A percentile compares a stretch with the other conserved stretches of the same genome.
Conservation (phyloP, 2,113 vertebrate genomes). For the Tetrao urogallus region DNA sequence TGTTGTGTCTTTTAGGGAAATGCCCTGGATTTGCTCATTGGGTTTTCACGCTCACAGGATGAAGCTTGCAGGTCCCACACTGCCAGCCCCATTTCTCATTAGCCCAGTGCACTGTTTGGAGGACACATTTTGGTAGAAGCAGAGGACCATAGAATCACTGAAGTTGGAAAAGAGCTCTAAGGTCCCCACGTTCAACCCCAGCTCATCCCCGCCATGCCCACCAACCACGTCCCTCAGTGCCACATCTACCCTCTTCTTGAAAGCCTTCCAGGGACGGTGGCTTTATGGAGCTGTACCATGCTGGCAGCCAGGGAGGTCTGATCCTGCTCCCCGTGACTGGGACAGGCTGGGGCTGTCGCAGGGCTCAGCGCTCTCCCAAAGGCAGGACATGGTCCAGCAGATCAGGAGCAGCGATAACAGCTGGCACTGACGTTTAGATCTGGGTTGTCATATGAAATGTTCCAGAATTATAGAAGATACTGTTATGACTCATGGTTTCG, state of each 20-base stretch:
- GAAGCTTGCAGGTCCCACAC: background rate
- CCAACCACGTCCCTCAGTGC: too few relatives aligned
- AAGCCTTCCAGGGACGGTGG: too few relatives aligned
- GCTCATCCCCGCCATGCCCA: too few relatives aligned
- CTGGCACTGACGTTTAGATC: background rate
- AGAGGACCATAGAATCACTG: too few relatives aligned
- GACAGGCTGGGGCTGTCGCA: background rate
- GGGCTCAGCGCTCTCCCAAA: background rate
- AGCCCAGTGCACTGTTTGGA: background rate
- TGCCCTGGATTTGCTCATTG: background rate
- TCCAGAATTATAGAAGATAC: constrained; percentile 45
- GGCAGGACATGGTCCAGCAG: background rate
- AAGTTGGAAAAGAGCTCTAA: too few relatives aligned
- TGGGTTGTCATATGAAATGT: background rate
- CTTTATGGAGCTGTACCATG: background rate
- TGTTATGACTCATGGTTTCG: constrained; percentile 41
- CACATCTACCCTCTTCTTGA: too few relatives aligned
- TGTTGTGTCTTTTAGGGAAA: background rate
- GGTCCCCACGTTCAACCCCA: too few relatives aligned
- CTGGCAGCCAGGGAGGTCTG: background rate
- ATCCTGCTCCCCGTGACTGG: background rate
- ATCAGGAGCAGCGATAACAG: background rate
- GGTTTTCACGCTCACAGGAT: background rate
- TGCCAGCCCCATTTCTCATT: background rate
- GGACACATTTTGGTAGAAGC: background rate